Evolutionary conservation across 1,140 invertebrate genomes (phyloP).

Genomic region (Drosophila littoralis): DNA sequence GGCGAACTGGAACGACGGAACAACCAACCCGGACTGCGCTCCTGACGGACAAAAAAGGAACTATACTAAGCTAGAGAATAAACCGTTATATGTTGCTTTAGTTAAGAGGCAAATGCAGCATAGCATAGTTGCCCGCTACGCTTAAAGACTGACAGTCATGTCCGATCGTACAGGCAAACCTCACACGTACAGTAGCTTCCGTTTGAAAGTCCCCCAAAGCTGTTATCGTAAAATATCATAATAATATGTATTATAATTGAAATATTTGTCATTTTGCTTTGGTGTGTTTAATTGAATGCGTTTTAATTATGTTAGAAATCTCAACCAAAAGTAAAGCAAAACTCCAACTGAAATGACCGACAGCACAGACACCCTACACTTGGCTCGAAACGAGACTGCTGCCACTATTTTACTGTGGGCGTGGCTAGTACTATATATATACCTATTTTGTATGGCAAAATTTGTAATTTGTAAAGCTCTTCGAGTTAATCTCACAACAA

Average conservation of each 20-base stretch:
- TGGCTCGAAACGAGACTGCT: slow-evolving; percentile 33
- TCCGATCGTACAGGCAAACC: not conserved
- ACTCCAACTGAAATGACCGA: slow-evolving; percentile 24
- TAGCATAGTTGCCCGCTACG: not conserved
- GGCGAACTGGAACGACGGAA: not conserved
- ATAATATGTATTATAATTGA: slow-evolving; percentile 16
- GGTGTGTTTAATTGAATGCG: slow-evolving; percentile 80
- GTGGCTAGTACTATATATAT: slow-evolving; percentile 61
- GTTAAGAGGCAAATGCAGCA: too few relatives aligned
- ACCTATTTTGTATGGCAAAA: slow-evolving; percentile 72
- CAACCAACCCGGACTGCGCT: slow-evolving; percentile 1
- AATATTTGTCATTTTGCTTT: slow-evolving; percentile 65
- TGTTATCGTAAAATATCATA: too few relatives aligned
- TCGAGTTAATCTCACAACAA: slow-evolving; percentile 25
- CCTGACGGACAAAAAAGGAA: not conserved
- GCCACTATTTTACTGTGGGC: slow-evolving; percentile 41
- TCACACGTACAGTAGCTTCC: too few relatives aligned
- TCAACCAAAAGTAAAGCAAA: slow-evolving; percentile 66
- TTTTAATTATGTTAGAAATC: slow-evolving; percentile 81
- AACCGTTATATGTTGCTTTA: slow-evolving; percentile 2
- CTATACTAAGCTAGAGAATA: slow-evolving; percentile 11
- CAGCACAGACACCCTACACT: slow-evolving; percentile 16
- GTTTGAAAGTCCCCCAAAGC: too few relatives aligned
- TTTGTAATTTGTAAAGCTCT: slow-evolving; percentile 57
- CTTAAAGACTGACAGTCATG: slow-evolving; percentile 5